Base-by-base conservation (phyloP, 2,797 vertebrate genomes). In the Streptopelia turtur region DNA sequence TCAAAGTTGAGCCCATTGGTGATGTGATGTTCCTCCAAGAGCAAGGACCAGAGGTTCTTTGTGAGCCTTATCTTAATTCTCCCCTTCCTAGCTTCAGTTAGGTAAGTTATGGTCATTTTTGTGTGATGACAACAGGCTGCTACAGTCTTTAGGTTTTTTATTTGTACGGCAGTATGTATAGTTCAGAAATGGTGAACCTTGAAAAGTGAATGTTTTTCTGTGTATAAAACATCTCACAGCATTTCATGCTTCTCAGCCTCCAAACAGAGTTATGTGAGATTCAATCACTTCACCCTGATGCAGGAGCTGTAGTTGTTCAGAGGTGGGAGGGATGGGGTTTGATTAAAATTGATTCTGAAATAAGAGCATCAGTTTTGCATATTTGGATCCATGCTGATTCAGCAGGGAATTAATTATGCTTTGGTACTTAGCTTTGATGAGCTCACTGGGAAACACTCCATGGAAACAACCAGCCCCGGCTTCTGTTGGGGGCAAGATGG, bases 331-430 rank as follows among this genome's bases (percentile, higher is more conserved):
- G 23, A 59, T 81, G 9, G 23, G 20, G 4, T 60, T 92, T 66
- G 33, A 63, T 63, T 77, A 87, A 87, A 89, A 83, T 59, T 37
- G 45, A 49, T 86, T 81, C 35, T 92, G 86, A 91, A 90, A 37
- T n/a, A 86, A 49, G 31, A 81, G 4, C 25, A 41, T 35, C 45
- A 23, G 5, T 74, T 94, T 87, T 87, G 49, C 21, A 3, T 79
- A 50, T 82, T 90, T 84, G 47, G 56, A 50, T 91, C 66, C 49
- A 45, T 56, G 70, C 70, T 93, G 83, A 83, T 72, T 90, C 79
- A 88, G 31, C 50, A 57, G 63, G 25, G 61, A 93, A 83, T 76
- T 81, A 81, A 79, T 88, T 78, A 91, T 91, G 23, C 55, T 87
- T 90, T 64, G 64, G 11, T 79, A 49, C 31, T 89, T 35, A 49